Base-by-base conservation (phyloP, 2,113 vertebrate genomes). In the Tretioscincus oriximinensis region DNA sequence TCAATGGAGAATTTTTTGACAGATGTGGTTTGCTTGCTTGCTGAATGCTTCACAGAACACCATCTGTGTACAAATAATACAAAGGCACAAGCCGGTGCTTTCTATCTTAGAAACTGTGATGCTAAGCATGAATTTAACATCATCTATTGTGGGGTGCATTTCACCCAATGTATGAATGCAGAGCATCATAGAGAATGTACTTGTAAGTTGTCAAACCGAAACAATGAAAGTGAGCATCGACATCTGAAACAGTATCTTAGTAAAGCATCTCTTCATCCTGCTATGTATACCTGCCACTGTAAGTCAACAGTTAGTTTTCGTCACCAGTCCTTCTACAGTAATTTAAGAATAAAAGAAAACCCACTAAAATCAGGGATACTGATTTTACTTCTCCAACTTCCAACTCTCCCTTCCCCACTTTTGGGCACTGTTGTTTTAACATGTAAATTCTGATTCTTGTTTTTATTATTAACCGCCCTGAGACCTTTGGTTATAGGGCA, bases 31-130 rank as follows among this genome's bases (percentile, higher is more conserved):
- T 76, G 64, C 73, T 69, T 81, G 73, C 73, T 76, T 81, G 65
- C 51, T 81, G 73, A 81, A 81, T 81, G 80, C 80, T 81, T 76
- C 80, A 81, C 65, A 76, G 80, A 81, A 51, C 73, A 81, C 80
- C 73, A 81, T 81, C 80, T 81, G 73, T 81, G 51, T 81, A 26
- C 80, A 81, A 81, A 76, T 76, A 81, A 76, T 76, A 69, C 80
- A 81, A 81, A 81, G 65, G 64, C 51, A 81, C 73, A 81, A 75
- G 73, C 69, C 80, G 60, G 64, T 81, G 80, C 65, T 81, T 81
- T 81, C 68, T 73, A 76, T 81, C 80, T 76, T 81, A 69, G 73
- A 76, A 81, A 76, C 75, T 69, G 75, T 76, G 80, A 76, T 69
- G 80, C 80, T 76, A 76, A 75, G 73, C 73, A 76, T 81, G 80